These are phyloP conservation scores for Chloropsis hardwickii DNA, from an alignment of 2,113 vertebrate genomes.

Conservation along the genomic window DNA sequence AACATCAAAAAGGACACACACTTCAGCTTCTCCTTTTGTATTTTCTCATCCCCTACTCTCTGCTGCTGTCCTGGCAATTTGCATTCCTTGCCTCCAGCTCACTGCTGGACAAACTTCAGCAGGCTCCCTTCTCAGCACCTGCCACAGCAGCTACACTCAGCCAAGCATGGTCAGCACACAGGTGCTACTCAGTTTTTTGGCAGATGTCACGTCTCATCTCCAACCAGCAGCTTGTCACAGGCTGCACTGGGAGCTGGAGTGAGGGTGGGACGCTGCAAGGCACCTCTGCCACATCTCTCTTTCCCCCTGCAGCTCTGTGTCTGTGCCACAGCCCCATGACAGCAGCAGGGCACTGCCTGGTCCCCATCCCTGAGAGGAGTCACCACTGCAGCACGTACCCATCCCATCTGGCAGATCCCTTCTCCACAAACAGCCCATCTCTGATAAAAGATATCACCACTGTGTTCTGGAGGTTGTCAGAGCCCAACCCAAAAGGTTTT, in stretches of 20 bases:
- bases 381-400: accelerated
- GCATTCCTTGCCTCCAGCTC: background rate
- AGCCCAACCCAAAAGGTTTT: background rate
- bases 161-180: background rate
- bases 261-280: background rate
- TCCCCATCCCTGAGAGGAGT: background rate
- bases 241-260: background rate
- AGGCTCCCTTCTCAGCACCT: background rate
- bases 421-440: background rate
- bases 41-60: background rate
- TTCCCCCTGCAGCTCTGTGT: background rate
- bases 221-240: background rate
- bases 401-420: background rate
- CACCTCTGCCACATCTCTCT: accelerated
- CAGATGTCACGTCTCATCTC: background rate
- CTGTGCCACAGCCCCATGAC: background rate
- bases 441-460: background rate
- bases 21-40: background rate
- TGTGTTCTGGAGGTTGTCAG: background rate
- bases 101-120: background rate
- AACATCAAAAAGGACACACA: background rate
- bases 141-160: background rate
- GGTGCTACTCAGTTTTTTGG: background rate
- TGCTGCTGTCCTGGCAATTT: background rate
- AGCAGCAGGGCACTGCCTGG: background rate